Percentiles rank a stretch among this genome's conserved stretches.
These are phyloP conservation scores for Mormyrus hasselquistii DNA, from an alignment of 2,797 vertebrate genomes.

Conservation along the genomic window DNA sequence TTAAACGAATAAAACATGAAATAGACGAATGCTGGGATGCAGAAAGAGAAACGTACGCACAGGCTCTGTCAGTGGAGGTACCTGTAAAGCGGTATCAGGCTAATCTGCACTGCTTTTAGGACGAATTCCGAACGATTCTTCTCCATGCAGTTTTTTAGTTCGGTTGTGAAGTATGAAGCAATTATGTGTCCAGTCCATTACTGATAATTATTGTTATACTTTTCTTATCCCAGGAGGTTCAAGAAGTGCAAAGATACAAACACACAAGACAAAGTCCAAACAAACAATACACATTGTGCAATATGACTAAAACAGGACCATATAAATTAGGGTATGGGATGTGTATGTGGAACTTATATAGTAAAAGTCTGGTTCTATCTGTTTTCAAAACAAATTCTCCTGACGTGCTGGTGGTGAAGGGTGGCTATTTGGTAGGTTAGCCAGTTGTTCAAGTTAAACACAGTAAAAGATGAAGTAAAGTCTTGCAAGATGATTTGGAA, in stretches of 20 bases:
- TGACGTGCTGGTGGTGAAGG: not conserved
- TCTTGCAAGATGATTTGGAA: not conserved
- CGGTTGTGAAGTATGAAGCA: not conserved
- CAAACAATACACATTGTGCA: not conserved
- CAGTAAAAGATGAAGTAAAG: not conserved
- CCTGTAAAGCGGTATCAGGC: conserved; percentile 1
- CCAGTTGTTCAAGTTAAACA: not conserved
- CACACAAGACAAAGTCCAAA: not conserved
- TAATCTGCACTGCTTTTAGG: not conserved
- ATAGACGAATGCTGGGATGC: conserved; percentile 60
- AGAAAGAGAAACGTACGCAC: conserved; percentile 53
- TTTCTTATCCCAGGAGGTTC: not conserved
- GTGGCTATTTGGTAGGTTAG: not conserved
- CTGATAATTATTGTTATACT: not conserved
- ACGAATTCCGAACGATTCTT: not conserved
- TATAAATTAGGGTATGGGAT: not conserved
- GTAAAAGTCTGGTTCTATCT: not conserved
- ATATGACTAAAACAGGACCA: not conserved
- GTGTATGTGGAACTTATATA: not conserved
- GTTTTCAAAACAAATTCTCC: not conserved
- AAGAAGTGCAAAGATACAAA: not conserved
- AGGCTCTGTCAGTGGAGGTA: conserved; percentile 60
- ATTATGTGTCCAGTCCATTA: not conserved
- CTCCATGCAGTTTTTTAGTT: not conserved
- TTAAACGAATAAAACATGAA: conserved; percentile 70